phyloP scores from a whole-genome alignment of 1,140 invertebrate species.

The Tetramorium simillimum region DNA sequence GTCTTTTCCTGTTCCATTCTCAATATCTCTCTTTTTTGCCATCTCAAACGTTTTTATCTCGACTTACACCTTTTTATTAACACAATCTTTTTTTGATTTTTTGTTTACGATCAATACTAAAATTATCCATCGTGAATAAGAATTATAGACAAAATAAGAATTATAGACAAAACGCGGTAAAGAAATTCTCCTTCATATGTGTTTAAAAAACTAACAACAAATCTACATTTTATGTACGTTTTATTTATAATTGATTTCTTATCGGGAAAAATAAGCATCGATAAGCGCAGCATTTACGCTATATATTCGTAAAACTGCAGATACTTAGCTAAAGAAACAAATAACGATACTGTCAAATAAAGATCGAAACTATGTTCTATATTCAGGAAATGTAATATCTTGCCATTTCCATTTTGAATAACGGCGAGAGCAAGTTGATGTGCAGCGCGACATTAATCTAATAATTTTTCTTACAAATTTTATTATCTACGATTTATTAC shows the following conservation, averaged over 20 bases:
- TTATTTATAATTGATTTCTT: background rate
- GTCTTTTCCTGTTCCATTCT: conserved; percentile 13
- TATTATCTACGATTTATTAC: background rate
- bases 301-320: no score
- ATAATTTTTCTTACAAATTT: background rate
- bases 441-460: conserved; percentile 5
- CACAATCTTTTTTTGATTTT: background rate
- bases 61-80: background rate
- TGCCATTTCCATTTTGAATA: background rate
- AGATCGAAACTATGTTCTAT: background rate
- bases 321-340: background rate
- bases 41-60: background rate
- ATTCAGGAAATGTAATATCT: background rate
- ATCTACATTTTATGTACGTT: background rate
- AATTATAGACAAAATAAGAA: background rate
- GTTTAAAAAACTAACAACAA: background rate
- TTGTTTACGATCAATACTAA: background rate
- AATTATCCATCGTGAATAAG: background rate
- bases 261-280: background rate
- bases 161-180: background rate
- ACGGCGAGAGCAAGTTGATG: background rate
- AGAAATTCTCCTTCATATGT: background rate
- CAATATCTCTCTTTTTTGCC: background rate
- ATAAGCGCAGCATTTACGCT: background rate
- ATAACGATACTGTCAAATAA: background rate